These are phyloP conservation scores for Morone chrysops DNA, from an alignment of 2,113 vertebrate species.

Conservation along the genomic window DNA sequence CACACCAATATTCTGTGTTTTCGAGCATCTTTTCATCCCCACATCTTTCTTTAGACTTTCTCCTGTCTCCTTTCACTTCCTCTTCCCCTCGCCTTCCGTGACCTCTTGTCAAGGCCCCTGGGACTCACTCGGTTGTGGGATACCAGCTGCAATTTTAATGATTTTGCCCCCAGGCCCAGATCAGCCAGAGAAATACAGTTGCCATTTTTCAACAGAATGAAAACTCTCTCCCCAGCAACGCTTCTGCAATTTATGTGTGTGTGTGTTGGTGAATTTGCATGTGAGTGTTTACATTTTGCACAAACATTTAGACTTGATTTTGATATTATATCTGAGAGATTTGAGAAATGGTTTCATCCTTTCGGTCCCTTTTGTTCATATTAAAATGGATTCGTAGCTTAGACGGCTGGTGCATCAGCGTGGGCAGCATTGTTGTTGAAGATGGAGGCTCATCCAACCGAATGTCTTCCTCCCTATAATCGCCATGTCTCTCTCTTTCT, in stretches of 20 bases:
- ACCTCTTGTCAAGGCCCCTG: conserved; percentile 64
- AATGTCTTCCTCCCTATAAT: background rate
- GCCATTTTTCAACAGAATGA: conserved; percentile 45
- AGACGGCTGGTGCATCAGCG: background rate
- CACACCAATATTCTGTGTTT: conserved; percentile 25
- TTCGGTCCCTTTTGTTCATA: background rate
- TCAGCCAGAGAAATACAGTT: conserved; percentile 66
- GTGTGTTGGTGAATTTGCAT: conserved; percentile 21
- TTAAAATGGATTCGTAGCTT: background rate
- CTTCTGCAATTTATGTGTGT: conserved; percentile 35
- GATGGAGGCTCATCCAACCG: conserved; percentile 9
- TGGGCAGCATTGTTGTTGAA: conserved; percentile 5
- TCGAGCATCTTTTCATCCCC: conserved; percentile 18
- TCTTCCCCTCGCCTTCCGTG: conserved; percentile 29
- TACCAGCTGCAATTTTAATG: conserved; percentile 81
- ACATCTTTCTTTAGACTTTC: conserved; percentile 14
- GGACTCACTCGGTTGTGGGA: conserved; percentile 65
- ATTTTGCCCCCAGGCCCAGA: conserved; percentile 77
- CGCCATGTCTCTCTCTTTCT: conserved; percentile 1
- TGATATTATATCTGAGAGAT: background rate
- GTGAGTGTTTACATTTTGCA: background rate
- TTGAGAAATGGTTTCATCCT: background rate
- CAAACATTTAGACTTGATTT: conserved; percentile 18
- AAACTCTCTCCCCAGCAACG: conserved; percentile 36
- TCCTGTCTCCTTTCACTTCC: conserved; percentile 8